A percentile compares a stretch with the other conserved stretches of the same genome.
Evolutionary conservation across 2,113 vertebrate species (phyloP).

Genomic region (Notechis scutatus): DNA sequence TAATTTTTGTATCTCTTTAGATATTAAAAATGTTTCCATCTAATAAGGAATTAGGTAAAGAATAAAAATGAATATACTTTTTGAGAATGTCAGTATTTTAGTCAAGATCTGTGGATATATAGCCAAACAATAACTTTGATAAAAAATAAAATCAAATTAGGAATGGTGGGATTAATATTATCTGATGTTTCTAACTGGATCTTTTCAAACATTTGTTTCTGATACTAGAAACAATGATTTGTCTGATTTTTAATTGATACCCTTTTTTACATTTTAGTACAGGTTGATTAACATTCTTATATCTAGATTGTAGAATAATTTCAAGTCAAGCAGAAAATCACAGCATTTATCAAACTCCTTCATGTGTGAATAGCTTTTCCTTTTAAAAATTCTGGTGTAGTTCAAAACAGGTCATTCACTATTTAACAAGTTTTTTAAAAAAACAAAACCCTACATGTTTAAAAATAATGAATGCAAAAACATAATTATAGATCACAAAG

Average conservation of each 20-base stretch:
- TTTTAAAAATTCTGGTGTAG: conserved; percentile 68
- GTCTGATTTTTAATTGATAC: conserved; percentile 53
- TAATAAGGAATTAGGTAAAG: conserved; percentile 30
- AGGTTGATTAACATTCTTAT: conserved; percentile 70
- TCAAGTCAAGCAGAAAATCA: conserved; percentile 73
- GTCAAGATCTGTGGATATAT: background rate
- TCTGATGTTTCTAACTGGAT: conserved; percentile 14
- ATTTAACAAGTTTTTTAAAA: conserved; percentile 55
- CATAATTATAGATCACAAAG: conserved; percentile 64
- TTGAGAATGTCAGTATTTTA: background rate
- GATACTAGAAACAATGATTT: conserved; percentile 53
- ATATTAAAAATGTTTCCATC: conserved; percentile 12
- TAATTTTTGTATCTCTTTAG: background rate
- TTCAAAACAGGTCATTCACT: conserved; percentile 71
- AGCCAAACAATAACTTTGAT: background rate
- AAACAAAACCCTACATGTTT: conserved; percentile 53
- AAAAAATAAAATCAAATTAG: conserved; percentile 15
- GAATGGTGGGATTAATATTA: conserved; percentile 42
- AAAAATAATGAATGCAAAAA: conserved; percentile 65
- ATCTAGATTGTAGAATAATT: conserved; percentile 67
- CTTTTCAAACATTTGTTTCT: background rate
- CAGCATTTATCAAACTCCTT: conserved; percentile 68
- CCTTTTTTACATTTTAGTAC: conserved; percentile 60
- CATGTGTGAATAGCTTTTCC: conserved; percentile 69
- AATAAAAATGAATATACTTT: conserved; percentile 32